A percentile compares a stretch with the other conserved stretches of the same genome.
These are phyloP conservation scores for Ianthella basta DNA, from an alignment of 37 sponge, comb jelly and placozoan genomes.

Conservation along the genomic window DNA sequence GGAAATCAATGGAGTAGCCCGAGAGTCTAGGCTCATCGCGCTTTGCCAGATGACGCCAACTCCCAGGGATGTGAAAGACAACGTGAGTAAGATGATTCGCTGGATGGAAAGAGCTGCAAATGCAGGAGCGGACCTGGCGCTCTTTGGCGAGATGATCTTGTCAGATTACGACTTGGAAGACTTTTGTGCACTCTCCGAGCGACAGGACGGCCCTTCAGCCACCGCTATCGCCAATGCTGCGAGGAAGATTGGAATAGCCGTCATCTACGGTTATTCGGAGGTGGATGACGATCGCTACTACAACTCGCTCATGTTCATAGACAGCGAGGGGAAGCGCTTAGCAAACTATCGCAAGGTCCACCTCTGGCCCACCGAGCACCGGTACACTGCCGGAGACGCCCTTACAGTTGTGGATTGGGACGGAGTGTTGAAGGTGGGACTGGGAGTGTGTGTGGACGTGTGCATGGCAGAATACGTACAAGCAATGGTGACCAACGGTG, in stretches of 20 bases:
- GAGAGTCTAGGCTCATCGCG: constrained; percentile 20
- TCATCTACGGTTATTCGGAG: constrained; percentile 43
- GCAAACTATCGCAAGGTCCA: constrained; percentile 47
- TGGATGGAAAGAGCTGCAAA: constrained; percentile 49
- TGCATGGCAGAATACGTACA: constrained; percentile 41
- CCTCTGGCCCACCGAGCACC: constrained; percentile 3
- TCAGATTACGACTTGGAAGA: neutral
- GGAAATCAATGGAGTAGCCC: no score
- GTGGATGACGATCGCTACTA: constrained; percentile 26
- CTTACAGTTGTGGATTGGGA: constrained; percentile 48
- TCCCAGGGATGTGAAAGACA: neutral
- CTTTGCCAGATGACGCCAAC: constrained; percentile 34
- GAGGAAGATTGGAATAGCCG: constrained; percentile 27
- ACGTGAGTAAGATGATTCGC: neutral
- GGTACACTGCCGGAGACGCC: constrained; percentile 30
- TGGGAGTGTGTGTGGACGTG: constrained; percentile 45
- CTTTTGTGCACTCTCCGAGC: neutral
- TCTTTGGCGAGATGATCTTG: constrained; percentile 47
- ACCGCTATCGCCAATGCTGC: constrained; percentile 32
- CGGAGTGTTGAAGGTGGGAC: constrained; percentile 30
- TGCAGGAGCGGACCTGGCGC: constrained; percentile 38
- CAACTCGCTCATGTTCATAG: constrained; percentile 42
- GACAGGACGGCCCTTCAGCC: constrained; percentile 5
- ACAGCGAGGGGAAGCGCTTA: constrained; percentile 18
- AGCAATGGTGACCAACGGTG: constrained; percentile 34